Evolutionary conservation across 1,140 invertebrate species (phyloP), one percentile per base, ranked within the genome.

Genomic region (Drosophila parvula): DNA sequence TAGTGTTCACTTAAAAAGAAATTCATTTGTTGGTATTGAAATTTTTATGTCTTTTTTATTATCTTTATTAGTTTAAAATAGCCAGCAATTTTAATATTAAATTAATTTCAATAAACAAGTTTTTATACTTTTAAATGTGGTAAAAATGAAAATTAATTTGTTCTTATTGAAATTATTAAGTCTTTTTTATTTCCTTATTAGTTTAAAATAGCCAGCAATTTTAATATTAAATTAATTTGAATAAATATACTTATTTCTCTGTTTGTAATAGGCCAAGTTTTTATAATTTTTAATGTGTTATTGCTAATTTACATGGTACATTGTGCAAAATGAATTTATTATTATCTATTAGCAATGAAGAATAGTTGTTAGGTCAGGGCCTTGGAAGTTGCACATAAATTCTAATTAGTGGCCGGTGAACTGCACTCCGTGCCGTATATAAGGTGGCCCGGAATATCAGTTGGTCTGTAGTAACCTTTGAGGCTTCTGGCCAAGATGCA

Each of bases 321-420:
- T 48, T 48, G 34, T 47, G 43, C n/a, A 65, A 32, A 65, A 10
- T 40, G 28, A 45, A n/a, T 12, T 16, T 68, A 14, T 50, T 30
- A 3, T 8, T 50, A 27, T 16, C 30, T 14, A 28, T 10, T 27
- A 32, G 44, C 14, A 43, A 22, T 38, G 18, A 22, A 5, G 8
- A 27, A 27, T 50, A 10, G 14, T 6, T 28, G 41, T 30, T 48
- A 32, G 34, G 61, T 68, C 61, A 67, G 16, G 44, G 64, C 28
- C 16, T 22, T 8, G n/a, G 10, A 65, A 64, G 16, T 34, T 65
- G 63, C 40, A 50, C 75, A 65, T 65, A 10, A 57, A 28, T 53
- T 61, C 40, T 60, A 82, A 82, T 82, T 82, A 56, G 59, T 30
- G 32, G 56, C 44, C 18, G 9, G 27, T 45, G 40, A 81, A 62